A percentile compares a stretch with the other conserved stretches of the same genome.
Conservation (phyloP, 1,140 invertebrate species). For the Polyergus mexicanus region DNA sequence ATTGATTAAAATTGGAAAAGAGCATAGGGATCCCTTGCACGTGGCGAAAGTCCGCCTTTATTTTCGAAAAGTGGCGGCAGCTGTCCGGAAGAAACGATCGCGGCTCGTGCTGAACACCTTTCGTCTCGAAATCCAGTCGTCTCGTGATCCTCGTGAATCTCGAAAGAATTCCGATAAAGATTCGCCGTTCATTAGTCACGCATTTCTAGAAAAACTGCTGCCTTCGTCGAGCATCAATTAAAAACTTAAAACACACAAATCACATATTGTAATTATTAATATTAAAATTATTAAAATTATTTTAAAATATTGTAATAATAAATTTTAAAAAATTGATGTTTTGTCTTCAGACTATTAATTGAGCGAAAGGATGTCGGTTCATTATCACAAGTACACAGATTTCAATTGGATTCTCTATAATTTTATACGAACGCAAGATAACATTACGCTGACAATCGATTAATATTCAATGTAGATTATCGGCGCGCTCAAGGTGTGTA, state of each 20-base stretch:
- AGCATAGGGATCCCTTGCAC: background rate
- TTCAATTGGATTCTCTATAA: background rate
- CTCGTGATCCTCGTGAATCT: conserved; percentile 20
- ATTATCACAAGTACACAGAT: background rate
- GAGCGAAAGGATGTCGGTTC: background rate
- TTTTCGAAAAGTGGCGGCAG: conserved; percentile 75
- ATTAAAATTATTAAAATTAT: too few relatives aligned
- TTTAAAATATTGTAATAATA: too few relatives aligned
- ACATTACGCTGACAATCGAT: background rate
- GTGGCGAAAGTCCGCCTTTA: conserved; percentile 35
- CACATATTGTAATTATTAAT: background rate
- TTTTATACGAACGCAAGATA: background rate
- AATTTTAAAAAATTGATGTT: too few relatives aligned
- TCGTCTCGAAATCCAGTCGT: conserved; percentile 36
- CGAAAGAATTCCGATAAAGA: background rate
- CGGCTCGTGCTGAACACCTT: conserved; percentile 72
- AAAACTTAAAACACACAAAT: background rate
- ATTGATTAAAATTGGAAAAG: conserved; percentile 26
- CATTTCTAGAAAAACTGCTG: background rate
- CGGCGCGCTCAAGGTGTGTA: background rate
- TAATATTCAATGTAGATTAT: background rate
- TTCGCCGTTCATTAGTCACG: background rate
- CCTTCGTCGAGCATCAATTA: background rate
- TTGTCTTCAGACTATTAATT: background rate
- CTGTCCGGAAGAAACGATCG: conserved; percentile 74